A percentile compares a stretch with the other conserved stretches of the same genome.
These are phyloP conservation scores for Eubasilissa regina DNA, from an alignment of 1,140 invertebrate species.

Conservation along the genomic window DNA sequence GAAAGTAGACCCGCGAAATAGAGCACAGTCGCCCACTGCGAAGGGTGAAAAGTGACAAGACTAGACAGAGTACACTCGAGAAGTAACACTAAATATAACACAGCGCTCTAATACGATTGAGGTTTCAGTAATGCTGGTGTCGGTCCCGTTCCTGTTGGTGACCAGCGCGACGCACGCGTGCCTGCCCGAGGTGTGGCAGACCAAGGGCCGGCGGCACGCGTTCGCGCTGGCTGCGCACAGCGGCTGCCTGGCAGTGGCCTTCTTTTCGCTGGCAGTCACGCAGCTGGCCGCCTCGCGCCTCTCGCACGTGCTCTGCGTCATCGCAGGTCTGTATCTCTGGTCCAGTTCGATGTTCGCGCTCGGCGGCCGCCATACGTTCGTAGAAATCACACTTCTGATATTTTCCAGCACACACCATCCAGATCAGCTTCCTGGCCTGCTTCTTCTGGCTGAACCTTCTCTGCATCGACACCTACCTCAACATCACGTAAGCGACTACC, in stretches of 20 bases:
- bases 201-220: slow-evolving; percentile 21
- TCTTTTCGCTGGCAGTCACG: slow-evolving; percentile 66
- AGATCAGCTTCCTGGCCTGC: slow-evolving; percentile 80
- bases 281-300: slow-evolving; percentile 64
- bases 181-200: slow-evolving; percentile 64
- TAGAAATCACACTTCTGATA: slow-evolving; percentile 38
- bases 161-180: slow-evolving; percentile 69
- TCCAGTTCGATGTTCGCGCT: slow-evolving; percentile 44
- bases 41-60: no score
- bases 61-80: no score
- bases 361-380: no score
- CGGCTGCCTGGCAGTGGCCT: slow-evolving; percentile 68
- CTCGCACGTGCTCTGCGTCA: background rate
- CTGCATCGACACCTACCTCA: slow-evolving; percentile 75
- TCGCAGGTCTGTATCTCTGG: slow-evolving; percentile 10
- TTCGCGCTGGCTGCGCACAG: slow-evolving; percentile 69
- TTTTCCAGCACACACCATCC: slow-evolving; percentile 74
- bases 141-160: slow-evolving; percentile 70
- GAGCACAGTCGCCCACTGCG: no score
- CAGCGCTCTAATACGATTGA: no score
- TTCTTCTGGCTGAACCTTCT: slow-evolving; percentile 84
- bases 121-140: slow-evolving; percentile 60
- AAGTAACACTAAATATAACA: no score
- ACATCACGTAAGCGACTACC: slow-evolving; percentile 61
- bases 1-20: no score